Evolutionary conservation across 2,113 vertebrate species (phyloP), one percentile per base, ranked within the genome.

Genomic region (Quiscalus mexicanus): DNA sequence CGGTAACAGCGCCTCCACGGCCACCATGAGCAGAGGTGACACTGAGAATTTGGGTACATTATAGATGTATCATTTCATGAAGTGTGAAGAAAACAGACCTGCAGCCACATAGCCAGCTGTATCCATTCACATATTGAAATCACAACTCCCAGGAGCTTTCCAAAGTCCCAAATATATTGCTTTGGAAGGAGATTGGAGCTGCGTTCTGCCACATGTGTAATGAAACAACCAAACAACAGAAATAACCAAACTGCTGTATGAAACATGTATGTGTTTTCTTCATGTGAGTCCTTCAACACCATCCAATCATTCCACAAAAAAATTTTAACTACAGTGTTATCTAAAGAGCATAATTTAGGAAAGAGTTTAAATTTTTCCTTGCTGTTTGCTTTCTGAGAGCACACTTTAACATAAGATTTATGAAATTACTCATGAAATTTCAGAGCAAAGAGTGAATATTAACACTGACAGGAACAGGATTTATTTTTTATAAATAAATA

Each of bases 181-280:
- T 90, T 63, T 63, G 64, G 64, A 89, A 92, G 18, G 19, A 90
- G 47, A 49, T 9, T 42, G n/a, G 49, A 90, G 35, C 15, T 49
- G n/a, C 3, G 0, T 58, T 82, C 50, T 87, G 60, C 21, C 1
- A 0, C 8, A 11, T 4, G 5, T 5, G 6, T n/a, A 70, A 71
- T 59, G 64, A 81, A 95, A 88, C 15, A 65, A 67, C 11, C 22
- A 84, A 73, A 53, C 37, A 10, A 42, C 58, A 87, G 55, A 87
- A 94, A 74, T 22, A 84, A 77, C 6, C 30, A 86, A 92, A 63
- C 8, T n/a, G 6, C 10, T 76, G 37, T 53, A 15, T 33, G 74
- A 87, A 80, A 69, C 33, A 35, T 15, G 47, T 59, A 52, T 6
- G 9, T 42, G 41, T 42, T 42, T 42, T 5, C 41, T 42, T 42